phyloP scores from a whole-genome alignment of 2,797 vertebrate species.

The Delichon dasypus region DNA sequence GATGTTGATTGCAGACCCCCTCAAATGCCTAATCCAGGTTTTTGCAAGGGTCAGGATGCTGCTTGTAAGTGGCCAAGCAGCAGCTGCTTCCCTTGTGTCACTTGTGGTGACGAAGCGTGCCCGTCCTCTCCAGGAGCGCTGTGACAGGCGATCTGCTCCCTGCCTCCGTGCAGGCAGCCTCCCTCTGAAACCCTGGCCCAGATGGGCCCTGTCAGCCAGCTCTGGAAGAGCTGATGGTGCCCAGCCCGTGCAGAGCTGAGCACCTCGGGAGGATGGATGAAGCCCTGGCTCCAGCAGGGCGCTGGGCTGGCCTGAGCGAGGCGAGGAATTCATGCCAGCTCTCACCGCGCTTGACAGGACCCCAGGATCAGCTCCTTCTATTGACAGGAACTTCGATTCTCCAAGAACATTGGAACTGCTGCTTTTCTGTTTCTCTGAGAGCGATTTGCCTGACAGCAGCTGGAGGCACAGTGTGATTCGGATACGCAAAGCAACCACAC shows the following conservation, averaged over 20 bases:
- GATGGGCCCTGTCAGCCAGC: neutral
- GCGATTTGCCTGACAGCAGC: neutral
- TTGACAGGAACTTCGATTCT: neutral
- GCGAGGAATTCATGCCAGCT: neutral
- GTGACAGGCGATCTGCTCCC: conserved; percentile 37
- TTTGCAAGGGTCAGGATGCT: neutral
- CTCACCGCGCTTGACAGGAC: neutral
- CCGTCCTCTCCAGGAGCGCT: conserved; percentile 19
- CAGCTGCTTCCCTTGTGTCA: conserved; percentile 36
- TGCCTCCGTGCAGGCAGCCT: neutral
- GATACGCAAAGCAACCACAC: no score
- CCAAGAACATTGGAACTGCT: neutral
- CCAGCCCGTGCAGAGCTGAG: neutral
- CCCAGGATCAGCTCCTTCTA: neutral
- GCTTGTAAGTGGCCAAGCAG: neutral
- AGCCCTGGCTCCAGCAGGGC: neutral
- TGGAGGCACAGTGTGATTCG: no score
- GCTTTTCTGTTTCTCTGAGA: neutral
- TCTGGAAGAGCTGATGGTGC: neutral
- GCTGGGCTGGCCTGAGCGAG: neutral
- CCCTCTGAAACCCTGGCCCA: neutral
- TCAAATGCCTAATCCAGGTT: neutral
- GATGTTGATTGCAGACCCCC: neutral
- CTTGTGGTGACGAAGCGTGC: neutral
- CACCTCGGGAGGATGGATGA: fast-evolving